Base-by-base conservation (phyloP, 2,888 invertebrate species). In the Hemaris fuciformis region DNA sequence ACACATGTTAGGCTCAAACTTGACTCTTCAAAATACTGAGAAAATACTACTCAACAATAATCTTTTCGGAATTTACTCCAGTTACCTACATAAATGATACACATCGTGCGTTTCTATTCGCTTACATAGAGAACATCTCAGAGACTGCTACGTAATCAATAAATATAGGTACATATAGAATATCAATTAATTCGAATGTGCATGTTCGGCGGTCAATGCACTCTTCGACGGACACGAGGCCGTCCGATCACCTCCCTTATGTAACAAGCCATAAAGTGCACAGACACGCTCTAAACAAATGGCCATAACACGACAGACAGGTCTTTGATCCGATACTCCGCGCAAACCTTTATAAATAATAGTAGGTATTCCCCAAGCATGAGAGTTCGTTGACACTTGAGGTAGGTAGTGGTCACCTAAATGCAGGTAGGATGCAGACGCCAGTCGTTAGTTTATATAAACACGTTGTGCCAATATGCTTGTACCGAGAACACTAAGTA, bases 231-330 rank as follows among this genome's bases (percentile, higher is more conserved):
- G 78, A 76, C 71, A 65, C 89, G 89, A 89, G 91, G 91, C 83
- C 90, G 90, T 89, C 80, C 90, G 86, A 84, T 89, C 87, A 91
- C 89, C 91, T 85, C 74, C 79, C 84, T 89, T 90, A 90, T 88
- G 80, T 81, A 84, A 83, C 73, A 67, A 62, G 69, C 75, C 76
- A 73, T 76, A 76, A 76, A 76, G 60, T 77, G 72, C 73, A 74
- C 65, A 68, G 71, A 68, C 81, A 83, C 77, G 70, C 72, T 80
- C 74, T 76, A 80, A 80, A 79, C 77, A 83, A 83, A 83, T 76
- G 75, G 73, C 70, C 73, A 74, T 75, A 75, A 72, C 77, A 75
- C 68, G 76, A 70, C 69, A 68, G 67, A 72, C 67, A 75, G 78
- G 79, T 79, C 77, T 83, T 83, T 85, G 83, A 86, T 83, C 63